phyloP scores from a whole-genome alignment of 1,140 invertebrate species.

The Neodiprion lecontei region DNA sequence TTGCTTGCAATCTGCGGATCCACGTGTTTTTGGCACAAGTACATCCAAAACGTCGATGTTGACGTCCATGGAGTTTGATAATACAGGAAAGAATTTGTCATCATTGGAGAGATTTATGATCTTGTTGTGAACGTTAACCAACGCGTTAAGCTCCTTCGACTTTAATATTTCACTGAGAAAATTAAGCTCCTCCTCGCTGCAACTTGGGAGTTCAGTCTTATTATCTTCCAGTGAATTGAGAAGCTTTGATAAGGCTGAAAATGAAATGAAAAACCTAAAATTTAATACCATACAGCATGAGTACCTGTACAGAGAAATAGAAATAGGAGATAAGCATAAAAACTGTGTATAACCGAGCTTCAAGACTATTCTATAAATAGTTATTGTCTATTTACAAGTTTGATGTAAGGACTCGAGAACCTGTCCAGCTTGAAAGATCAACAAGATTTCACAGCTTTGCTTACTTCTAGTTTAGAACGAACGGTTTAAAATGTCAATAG shows the following conservation, averaged over 20 bases:
- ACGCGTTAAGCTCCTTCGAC: conserved; percentile 85
- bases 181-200: conserved; percentile 82
- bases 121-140: conserved; percentile 89
- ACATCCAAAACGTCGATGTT: conserved; percentile 77
- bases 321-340: too few species aligned
- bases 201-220: conserved; percentile 68
- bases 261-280: conserved; percentile 28
- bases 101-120: conserved; percentile 83
- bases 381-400: too few species aligned
- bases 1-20: conserved; percentile 77
- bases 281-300: neutral
- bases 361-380: too few species aligned
- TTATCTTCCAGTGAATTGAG: conserved; percentile 80
- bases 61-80: conserved; percentile 84
- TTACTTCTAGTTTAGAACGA: too few species aligned
- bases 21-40: conserved; percentile 67
- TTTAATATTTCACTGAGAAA: conserved; percentile 85
- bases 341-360: too few species aligned
- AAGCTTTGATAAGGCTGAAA: conserved; percentile 76
- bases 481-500: too few species aligned
- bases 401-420: too few species aligned
- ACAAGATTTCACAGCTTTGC: too few species aligned
- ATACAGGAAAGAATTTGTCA: conserved; percentile 79
- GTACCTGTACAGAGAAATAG: too few species aligned
- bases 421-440: too few species aligned